Conservation (phyloP, 2,797 vertebrate species). For the Oryzias sinensis region DNA sequence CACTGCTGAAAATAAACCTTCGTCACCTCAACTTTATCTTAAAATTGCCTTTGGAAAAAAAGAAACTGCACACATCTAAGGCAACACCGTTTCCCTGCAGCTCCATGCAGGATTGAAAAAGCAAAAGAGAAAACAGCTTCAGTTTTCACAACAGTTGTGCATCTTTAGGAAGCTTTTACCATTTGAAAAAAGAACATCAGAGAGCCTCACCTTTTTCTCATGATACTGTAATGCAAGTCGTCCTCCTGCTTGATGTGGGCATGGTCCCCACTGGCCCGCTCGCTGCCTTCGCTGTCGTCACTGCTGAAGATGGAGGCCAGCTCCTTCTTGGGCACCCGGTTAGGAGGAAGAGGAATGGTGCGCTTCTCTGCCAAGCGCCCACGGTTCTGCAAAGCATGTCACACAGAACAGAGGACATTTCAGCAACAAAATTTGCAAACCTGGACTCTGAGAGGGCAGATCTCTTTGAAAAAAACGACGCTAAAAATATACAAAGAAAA, state of each 20-base stretch:
- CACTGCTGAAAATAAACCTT: conserved; percentile 32
- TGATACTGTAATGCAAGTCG: conserved; percentile 89
- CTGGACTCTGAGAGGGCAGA: background rate
- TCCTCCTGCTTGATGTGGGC: conserved; percentile 92
- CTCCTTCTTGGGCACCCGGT: conserved; percentile 90
- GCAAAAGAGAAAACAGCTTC: conserved; percentile 9
- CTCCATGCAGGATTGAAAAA: conserved; percentile 4
- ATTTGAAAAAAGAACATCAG: conserved; percentile 1
- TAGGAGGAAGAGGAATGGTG: conserved; percentile 88
- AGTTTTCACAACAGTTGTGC: background rate
- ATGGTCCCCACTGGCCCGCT: conserved; percentile 84
- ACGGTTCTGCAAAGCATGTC: conserved; percentile 84
- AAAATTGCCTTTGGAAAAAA: conserved; percentile 29
- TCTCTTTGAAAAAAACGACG: background rate
- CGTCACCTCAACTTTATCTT: conserved; percentile 30
- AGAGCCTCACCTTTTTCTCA: conserved; percentile 92
- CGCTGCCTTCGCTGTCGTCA: conserved; percentile 89
- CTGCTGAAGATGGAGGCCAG: conserved; percentile 86
- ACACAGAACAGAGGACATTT: conserved; percentile 33
- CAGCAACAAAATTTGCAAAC: conserved; percentile 26
- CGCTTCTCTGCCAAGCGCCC: conserved; percentile 97
- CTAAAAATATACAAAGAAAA: conserved; percentile 1
- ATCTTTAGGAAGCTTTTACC: conserved; percentile 1
- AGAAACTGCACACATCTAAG: conserved; percentile 1
- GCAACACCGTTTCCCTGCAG: conserved; percentile 1